These are phyloP conservation scores for Nemotelus pantherinus DNA, from an alignment of 2,888 invertebrate species.

Conservation along the genomic window DNA sequence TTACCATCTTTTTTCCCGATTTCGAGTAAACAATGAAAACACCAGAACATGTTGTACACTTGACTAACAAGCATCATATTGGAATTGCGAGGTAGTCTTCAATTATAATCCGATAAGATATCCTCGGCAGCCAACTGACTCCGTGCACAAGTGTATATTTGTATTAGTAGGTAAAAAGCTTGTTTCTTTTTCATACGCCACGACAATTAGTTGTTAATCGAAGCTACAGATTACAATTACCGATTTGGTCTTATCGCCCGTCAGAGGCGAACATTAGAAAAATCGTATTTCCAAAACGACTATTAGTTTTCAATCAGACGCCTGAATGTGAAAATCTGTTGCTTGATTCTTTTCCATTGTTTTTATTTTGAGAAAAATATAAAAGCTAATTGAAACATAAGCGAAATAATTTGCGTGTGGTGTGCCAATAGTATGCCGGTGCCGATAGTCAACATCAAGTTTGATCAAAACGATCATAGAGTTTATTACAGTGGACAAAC, in stretches of 20 bases:
- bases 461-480: slow-evolving; percentile 51
- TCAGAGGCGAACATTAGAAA: background rate
- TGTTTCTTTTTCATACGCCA: background rate
- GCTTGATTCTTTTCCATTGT: background rate
- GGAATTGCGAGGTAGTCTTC: background rate
- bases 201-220: slow-evolving; percentile 36
- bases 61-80: background rate
- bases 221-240: slow-evolving; percentile 30
- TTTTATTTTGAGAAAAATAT: no score
- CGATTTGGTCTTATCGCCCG: slow-evolving; percentile 32
- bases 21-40: no score
- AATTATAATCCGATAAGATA: slow-evolving; percentile 22
- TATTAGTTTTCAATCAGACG: slow-evolving; percentile 6
- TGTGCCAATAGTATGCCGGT: slow-evolving; percentile 11
- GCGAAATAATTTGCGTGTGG: background rate
- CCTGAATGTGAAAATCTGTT: background rate
- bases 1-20: no score
- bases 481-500: slow-evolving; percentile 59
- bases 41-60: background rate
- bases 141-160: background rate
- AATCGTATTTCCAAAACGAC: slow-evolving; percentile 13
- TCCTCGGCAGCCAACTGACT: background rate
- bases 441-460: slow-evolving; percentile 46
- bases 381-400: no score
- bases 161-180: no score